Conservation (phyloP, 2,113 vertebrate species). For the Romanogobio albipinnatus region DNA sequence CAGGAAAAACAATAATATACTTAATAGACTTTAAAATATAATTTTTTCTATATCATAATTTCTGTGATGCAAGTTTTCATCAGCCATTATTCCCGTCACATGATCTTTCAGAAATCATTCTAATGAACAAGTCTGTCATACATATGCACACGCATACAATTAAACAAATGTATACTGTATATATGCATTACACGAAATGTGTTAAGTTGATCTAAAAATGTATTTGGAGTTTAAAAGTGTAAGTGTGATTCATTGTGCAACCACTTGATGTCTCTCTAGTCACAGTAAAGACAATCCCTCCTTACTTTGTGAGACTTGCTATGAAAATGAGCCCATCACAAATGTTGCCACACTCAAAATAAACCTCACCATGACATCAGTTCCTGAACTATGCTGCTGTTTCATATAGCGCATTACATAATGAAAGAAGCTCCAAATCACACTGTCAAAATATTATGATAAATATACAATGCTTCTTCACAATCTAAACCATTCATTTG, state of each 20-base stretch:
- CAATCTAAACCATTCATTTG: neutral
- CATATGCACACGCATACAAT: too few relatives aligned
- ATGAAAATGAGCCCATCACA: neutral
- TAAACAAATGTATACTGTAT: too few relatives aligned
- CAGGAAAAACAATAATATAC: too few relatives aligned
- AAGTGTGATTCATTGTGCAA: slow-evolving; percentile 19
- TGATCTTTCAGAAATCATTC: too few relatives aligned
- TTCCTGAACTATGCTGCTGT: neutral
- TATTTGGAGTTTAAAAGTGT: neutral
- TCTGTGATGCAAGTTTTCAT: too few relatives aligned
- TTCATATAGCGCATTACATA: neutral
- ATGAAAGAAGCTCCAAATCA: neutral
- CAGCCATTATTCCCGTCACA: too few relatives aligned
- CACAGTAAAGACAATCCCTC: slow-evolving; percentile 1
- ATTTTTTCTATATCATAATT: too few relatives aligned
- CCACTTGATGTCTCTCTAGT: slow-evolving; percentile 53
- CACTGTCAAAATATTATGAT: neutral
- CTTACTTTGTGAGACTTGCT: neutral
- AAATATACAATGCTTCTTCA: neutral
- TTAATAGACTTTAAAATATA: too few relatives aligned
- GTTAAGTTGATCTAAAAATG: too few relatives aligned
- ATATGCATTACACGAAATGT: too few relatives aligned
- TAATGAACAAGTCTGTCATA: too few relatives aligned
- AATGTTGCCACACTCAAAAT: neutral
- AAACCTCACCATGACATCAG: neutral